A percentile compares a stretch with the other conserved stretches of the same genome.
These are phyloP conservation scores for Leptobrachium ailaonicum DNA, from an alignment of 2,113 vertebrate species.

Conservation along the genomic window DNA sequence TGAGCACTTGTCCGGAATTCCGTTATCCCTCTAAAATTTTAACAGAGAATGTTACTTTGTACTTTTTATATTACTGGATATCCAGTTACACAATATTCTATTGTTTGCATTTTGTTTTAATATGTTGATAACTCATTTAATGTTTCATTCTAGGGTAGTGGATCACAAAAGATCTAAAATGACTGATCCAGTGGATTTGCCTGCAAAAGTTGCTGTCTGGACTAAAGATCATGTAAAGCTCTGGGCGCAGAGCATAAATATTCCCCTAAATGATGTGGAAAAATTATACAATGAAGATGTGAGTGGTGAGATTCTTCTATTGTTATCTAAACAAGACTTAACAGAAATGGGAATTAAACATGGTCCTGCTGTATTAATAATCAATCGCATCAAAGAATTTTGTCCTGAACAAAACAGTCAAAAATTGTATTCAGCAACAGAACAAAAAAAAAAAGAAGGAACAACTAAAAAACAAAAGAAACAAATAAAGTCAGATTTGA, in stretches of 20 bases:
- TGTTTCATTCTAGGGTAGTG: no score
- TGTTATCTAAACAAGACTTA: constrained; percentile 62
- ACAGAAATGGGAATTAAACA: constrained; percentile 63
- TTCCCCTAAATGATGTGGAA: constrained; percentile 60
- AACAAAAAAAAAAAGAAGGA: not conserved
- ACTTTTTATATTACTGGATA: no score
- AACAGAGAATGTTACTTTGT: no score
- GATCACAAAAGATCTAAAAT: constrained; percentile 20
- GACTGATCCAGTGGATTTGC: constrained; percentile 45
- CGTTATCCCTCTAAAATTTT: no score
- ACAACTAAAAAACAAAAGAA: constrained; percentile 11
- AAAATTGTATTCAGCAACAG: constrained; percentile 10
- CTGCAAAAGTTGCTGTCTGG: constrained; percentile 62
- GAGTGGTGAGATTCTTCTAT: constrained; percentile 61
- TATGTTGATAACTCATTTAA: no score
- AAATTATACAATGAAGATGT: constrained; percentile 63
- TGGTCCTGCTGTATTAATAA: constrained; percentile 66
- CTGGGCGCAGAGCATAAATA: constrained; percentile 62
- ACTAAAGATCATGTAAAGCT: constrained; percentile 69
- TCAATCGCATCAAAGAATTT: constrained; percentile 46
- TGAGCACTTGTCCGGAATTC: no score
- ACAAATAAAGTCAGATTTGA: not conserved
- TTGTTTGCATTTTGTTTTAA: no score
- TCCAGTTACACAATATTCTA: no score
- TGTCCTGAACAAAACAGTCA: constrained; percentile 6